Base-by-base conservation (phyloP, 2,888 invertebrate genomes). In the Drosophila formosana region DNA sequence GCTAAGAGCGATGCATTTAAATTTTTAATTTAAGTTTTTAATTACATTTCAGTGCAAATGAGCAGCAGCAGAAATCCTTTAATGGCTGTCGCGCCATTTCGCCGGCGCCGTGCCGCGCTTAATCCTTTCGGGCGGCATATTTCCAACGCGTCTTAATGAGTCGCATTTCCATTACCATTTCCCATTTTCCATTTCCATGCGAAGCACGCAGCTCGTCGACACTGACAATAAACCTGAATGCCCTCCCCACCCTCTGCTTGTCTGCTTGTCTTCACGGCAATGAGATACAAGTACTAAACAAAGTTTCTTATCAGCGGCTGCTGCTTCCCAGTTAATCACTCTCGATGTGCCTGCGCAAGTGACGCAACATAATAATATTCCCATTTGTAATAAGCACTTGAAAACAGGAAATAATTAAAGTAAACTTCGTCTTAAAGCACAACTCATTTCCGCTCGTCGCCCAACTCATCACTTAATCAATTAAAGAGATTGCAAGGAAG, bases 81-180 rank as follows among this genome's bases (percentile, higher is more conserved):
- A 82, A 85, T 74, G 72, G 73, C 41, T 73, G 55, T 30, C 66
- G 52, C 65, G 64, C 49, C 74, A 70, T 65, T 85, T 68, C 49
- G 49, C 52, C 41, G 68, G 41, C 73, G 65, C 49, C 34, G 11
- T 53, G 65, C 49, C 56, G 50, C 56, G 50, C 58, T 80, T 88
- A 84, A 88, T 84, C 88, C 88, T 79, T 85, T 74, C 64, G 55
- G 7, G 18, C 60, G 82, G 85, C 82, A 85, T 85, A 88, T 85
- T 88, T 79, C 53, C 72, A 68, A 68, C 79, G 69, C 52, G 60
- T 73, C 77, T 88, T 84, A 85, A 88, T 88, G 88, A 82, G 82
- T 58, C 67, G 69, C 77, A 78, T 78, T 77, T 77, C 50, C 68
- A 73, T 68, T 75, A 63, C 23, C 71, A 65, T 57, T 62, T 47